These are phyloP conservation scores for fruit fly (Drosophila melanogaster) DNA, from an alignment of 1,140 invertebrate genomes.

Conservation along the genomic window DNA sequence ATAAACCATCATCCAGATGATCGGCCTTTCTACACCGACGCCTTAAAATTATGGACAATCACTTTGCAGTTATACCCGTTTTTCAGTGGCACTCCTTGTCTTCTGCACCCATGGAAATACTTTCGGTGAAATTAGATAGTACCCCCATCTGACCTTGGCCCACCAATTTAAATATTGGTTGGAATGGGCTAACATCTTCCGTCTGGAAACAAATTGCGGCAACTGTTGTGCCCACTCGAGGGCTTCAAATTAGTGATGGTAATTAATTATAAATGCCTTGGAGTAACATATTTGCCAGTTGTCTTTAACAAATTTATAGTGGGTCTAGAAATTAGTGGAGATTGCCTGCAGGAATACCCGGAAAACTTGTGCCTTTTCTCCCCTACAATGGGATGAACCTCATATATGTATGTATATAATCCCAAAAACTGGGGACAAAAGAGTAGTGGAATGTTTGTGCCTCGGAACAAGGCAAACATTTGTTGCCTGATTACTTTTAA, in stretches of 20 bases:
- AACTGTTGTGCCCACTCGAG: conserved; percentile 45
- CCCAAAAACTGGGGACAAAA: conserved; percentile 30
- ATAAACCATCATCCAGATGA: too few species aligned
- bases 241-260: conserved; percentile 68
- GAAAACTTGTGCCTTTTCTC: conserved; percentile 41
- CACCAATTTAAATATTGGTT: too few species aligned
- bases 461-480: conserved; percentile 73
- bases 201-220: conserved; percentile 31
- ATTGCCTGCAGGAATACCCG: conserved; percentile 22
- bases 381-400: not conserved
- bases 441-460: conserved; percentile 16
- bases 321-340: conserved; percentile 61
- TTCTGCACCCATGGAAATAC: not conserved
- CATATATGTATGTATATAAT: conserved; percentile 7
- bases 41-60: not conserved
- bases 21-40: too few species aligned
- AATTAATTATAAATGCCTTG: conserved; percentile 76
- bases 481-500: conserved; percentile 84
- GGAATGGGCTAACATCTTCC: not conserved
- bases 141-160: conserved; percentile 34
- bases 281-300: conserved; percentile 41
- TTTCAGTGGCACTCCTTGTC: not conserved
- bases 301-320: conserved; percentile 81
- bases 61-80: not conserved
- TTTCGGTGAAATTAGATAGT: conserved; percentile 1